Evolutionary conservation across 2,888 invertebrate species (phyloP), one percentile per base, ranked within the genome.

Genomic region (Cordylochernes scorpioides): DNA sequence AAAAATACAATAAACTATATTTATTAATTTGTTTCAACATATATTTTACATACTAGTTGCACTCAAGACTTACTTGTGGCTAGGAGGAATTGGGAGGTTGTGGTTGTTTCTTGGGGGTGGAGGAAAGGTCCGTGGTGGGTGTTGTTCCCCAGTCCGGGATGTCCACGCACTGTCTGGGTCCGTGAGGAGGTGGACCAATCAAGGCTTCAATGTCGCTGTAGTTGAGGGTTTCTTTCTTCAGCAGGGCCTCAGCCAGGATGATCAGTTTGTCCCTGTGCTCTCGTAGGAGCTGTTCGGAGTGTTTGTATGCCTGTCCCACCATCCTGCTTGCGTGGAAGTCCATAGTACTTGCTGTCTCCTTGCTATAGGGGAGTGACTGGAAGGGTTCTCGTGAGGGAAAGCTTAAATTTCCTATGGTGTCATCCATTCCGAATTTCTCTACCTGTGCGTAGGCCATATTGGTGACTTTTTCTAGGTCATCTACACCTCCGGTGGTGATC

Each of bases 291-390:
- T 66, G 52, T 50, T 88, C 80, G 0, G 94, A 82, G 36, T 56
- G 58, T 46, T 63, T 63, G 49, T 88, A 88, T 0, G 84, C 86
- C 32, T 58, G 48, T 2, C 65, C 64, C 9, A 94, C 67, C 24
- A 91, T 54, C 41, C 57, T 59, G 38, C 71, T 59, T 0, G 73
- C 78, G 54, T 91, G 88, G 37, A 56, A 37, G 50, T 97, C 97
- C 35, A 97, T 86, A 7, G 75, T 51, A 46, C 64, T 62, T 25
- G 70, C 71, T 29, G 91, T 53, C 16, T 61, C 63, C 48, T 74
- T 75, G 46, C 91, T 91, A 55, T 72, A 97, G 0, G 88, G 88
- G n/a, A n/a, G n/a, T n/a, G n/a, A n/a, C n/a, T n/a, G n/a, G n/a
- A n/a, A n/a, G n/a, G n/a, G n/a, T n/a, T n/a, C n/a, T n/a, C n/a